Evolutionary conservation across 2,113 vertebrate species (phyloP).

Genomic region (Vimba vimba): DNA sequence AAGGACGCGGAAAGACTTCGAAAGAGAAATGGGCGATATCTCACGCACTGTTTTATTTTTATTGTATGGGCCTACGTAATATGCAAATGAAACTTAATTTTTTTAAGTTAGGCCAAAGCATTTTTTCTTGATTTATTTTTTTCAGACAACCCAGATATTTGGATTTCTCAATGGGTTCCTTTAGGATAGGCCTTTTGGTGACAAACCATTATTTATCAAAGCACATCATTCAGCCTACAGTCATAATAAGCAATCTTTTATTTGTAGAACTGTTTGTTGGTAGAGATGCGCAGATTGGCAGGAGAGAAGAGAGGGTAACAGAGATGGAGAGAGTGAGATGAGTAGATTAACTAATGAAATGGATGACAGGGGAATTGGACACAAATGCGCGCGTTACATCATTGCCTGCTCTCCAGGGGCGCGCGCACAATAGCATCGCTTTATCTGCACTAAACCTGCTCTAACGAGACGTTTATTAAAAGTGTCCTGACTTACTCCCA

Average conservation of each 20-base stretch:
- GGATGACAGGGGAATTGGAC: conserved; percentile 65
- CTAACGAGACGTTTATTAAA: conserved; percentile 74
- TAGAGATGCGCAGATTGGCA: conserved; percentile 39
- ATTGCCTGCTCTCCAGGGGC: conserved; percentile 61
- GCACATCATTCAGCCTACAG: conserved; percentile 25
- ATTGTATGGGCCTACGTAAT: neutral
- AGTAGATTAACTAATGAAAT: conserved; percentile 74
- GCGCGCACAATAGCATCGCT: conserved; percentile 64
- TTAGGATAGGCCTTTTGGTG: neutral
- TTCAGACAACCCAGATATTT: neutral
- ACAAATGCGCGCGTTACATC: conserved; percentile 59
- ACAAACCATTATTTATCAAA: conserved; percentile 36
- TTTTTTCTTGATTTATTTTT: neutral
- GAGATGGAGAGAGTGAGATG: conserved; percentile 68
- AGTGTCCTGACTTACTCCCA: conserved; percentile 65
- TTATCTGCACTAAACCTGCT: conserved; percentile 73
- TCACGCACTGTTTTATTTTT: neutral
- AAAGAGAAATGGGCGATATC: conserved; percentile 17
- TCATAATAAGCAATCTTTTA: conserved; percentile 40
- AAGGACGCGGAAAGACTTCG: neutral
- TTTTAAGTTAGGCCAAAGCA: neutral
- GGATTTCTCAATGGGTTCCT: neutral
- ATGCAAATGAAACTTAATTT: neutral
- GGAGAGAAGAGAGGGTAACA: conserved; percentile 40
- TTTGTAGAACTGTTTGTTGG: conserved; percentile 49